Base-by-base conservation (phyloP, 2,113 vertebrate species). In the Carettochelys insculpta region DNA sequence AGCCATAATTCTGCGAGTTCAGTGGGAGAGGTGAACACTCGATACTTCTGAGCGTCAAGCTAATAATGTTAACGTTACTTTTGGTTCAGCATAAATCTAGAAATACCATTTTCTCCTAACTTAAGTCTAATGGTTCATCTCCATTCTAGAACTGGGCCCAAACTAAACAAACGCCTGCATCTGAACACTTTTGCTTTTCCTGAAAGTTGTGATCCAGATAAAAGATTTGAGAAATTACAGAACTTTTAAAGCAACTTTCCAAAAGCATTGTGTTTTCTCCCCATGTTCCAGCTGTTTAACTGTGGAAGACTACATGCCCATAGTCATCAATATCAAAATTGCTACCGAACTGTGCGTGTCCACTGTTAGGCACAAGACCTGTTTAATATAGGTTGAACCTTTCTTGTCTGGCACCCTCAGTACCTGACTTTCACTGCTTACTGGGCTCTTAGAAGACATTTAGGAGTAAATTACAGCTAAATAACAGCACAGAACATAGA, bases 171-270 rank as follows among this genome's bases (percentile, higher is more conserved):
- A 93, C 85, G 58, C 19, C 52, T 48, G 4, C 34, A 48, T 71
- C 85, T 78, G 75, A 90, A 80, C 16, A n/a, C 25, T 38, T 87
- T 89, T 93, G 77, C 24, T 80, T 73, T 93, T 45, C 92, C 83
- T 73, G 1, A 47, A 91, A 92, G 83, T 61, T n/a, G 68, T 0
- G 0, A 27, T 73, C 47, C 75, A 54, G 43, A 85, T 92, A 68
- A 75, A 47, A 78, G 38, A 31, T 80, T 1, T 54, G 75, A 52
- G 92, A 86, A 87, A 94, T 27, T 22, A 45, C 13, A 25, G 29
- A 13, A 14, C 81, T 12, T 54, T 45, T 56, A 1, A 43, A 20
- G 51, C 83, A 58, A 54, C 31, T 47, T 77, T 38, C 92, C 68
- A 73, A 73, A 73, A 73, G 41, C 68, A 43, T 11, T 11, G 27